phyloP scores from a whole-genome alignment of 2,797 vertebrate species.

The Glossophaga mutica region DNA sequence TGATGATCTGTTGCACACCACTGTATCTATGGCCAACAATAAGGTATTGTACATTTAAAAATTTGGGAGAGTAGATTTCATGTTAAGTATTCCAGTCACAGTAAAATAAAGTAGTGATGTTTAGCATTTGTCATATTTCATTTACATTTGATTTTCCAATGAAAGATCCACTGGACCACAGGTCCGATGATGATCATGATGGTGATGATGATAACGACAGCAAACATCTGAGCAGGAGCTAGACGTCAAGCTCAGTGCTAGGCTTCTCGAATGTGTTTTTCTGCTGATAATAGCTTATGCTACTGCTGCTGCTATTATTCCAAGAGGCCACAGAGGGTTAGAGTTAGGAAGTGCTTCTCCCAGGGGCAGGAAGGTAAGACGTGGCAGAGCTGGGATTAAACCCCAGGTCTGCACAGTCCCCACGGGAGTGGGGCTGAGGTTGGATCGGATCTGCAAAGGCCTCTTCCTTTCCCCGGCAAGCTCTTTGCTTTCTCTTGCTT shows the following conservation, averaged over 20 bases:
- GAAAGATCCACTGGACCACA: not conserved
- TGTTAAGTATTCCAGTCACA: not conserved
- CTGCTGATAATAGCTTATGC: not conserved
- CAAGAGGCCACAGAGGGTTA: not conserved
- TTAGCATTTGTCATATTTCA: not conserved
- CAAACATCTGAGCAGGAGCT: not conserved
- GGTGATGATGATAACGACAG: not conserved
- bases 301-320: not conserved
- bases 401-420: not conserved
- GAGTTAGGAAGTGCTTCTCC: not conserved
- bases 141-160: not conserved
- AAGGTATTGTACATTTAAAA: not conserved
- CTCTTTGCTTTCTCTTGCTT: not conserved
- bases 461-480: not conserved
- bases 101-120: not conserved
- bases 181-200: not conserved
- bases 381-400: not conserved
- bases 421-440: not conserved
- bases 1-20: not conserved
- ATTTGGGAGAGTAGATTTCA: not conserved
- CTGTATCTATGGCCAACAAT: not conserved
- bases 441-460: not conserved
- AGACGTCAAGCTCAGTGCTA: not conserved
- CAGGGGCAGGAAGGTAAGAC: not conserved
- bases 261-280: not conserved